Evolutionary conservation across 2,888 invertebrate genomes (phyloP), one percentile per base, ranked within the genome.

Genomic region (Trichogramma evanescens): DNA sequence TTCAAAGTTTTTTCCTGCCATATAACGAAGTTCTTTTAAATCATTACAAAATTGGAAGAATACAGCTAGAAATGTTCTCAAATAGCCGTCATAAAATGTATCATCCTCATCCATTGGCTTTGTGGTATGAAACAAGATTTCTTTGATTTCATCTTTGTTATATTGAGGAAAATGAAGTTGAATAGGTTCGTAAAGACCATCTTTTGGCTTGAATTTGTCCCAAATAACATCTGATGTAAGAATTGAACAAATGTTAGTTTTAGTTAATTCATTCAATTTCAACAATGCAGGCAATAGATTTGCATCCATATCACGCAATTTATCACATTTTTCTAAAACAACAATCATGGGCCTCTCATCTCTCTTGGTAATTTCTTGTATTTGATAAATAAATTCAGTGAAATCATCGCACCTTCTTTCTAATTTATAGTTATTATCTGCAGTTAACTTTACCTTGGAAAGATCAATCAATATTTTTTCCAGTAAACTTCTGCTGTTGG

Each of bases 31-130:
- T 78, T 95, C 95, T 39, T 87, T 87, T 54, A 95, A 78, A 82
- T 94, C 93, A 38, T 93, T 82, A 77, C 94, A 94, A 41, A 88
- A 89, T 70, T 89, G 82, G 71, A 89, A 89, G 78, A 93, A 95
- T 45, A 93, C 89, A 67, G 89, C 89, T 4, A 95, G 80, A 74
- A 94, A 89, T 52, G 92, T 83, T 76, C 86, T 89, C 55, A 94
- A 78, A 78, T 93, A 95, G 78, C 88, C 88, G 52, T 81, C 82
- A 76, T 90, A 95, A 71, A 93, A 84, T 64, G 83, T 82, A 1
- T 74, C 66, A 45, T 77, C 72, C 45, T 77, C 80, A 51, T 82
- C 79, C 0, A 65, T 40, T 9, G 75, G 74, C 54, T 68, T 73
- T 39, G 68, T 68, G 2, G 71, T 68, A 13, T 58, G 40, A 54